Conservation (phyloP, 2,113 vertebrate genomes). For the Chlamydotis undulata region DNA sequence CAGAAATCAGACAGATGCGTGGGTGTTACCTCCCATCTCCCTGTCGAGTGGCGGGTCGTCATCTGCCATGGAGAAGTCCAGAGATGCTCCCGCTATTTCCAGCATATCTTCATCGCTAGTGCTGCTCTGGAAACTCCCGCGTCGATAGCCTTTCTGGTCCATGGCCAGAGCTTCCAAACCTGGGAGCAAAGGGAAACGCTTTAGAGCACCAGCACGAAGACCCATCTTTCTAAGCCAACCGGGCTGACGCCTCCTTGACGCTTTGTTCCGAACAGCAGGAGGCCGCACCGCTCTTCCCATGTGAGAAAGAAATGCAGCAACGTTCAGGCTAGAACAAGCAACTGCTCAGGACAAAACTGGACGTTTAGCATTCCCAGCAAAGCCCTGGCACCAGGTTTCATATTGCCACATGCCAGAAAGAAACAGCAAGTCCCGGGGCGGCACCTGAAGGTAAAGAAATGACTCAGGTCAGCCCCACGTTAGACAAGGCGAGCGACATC, state of each 20-base stretch:
- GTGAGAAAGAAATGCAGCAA: background rate
- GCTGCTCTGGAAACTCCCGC: constrained; percentile 80
- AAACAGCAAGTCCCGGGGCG: background rate
- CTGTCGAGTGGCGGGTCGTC: constrained; percentile 86
- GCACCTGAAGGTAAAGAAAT: background rate
- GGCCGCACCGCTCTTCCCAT: fast-evolving
- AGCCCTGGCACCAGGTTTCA: background rate
- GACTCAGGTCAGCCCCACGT: background rate
- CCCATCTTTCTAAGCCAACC: background rate
- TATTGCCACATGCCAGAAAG: background rate
- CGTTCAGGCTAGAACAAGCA: background rate
- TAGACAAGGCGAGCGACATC: background rate
- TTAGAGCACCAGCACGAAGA: background rate
- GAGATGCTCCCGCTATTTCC: constrained; percentile 85
- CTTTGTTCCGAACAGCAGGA: background rate
- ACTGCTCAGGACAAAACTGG: background rate
- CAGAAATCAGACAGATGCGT: fast-evolving
- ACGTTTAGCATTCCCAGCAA: background rate
- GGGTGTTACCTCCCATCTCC: constrained; percentile 81
- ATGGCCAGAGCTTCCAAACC: constrained; percentile 70
- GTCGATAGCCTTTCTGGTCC: constrained; percentile 81
- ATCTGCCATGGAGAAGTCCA: constrained; percentile 84
- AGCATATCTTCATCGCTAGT: constrained; percentile 93
- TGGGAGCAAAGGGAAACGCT: background rate
- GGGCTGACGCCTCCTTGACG: no score